Percentiles rank a stretch among this genome's conserved stretches.
Evolutionary conservation across 1,140 invertebrate species (phyloP).

Genomic region (Pinna nobilis): DNA sequence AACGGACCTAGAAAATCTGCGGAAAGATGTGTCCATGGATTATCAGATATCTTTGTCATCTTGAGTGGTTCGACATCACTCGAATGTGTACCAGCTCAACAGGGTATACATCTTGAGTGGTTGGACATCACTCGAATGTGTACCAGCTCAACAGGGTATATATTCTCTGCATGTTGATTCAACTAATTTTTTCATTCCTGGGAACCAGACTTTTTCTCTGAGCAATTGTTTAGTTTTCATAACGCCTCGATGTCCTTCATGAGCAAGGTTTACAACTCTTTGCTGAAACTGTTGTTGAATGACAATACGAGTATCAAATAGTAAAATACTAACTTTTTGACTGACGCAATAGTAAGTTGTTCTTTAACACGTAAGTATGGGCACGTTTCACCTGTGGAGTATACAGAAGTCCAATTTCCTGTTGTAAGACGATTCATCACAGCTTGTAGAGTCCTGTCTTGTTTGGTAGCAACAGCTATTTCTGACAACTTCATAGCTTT

Average conservation of each 20-base stretch:
- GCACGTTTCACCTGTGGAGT: too few species aligned
- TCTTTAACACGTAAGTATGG: too few species aligned
- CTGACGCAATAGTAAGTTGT: too few species aligned
- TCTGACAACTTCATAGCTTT: constrained; percentile 11
- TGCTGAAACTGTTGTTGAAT: constrained; percentile 31
- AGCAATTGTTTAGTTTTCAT: constrained; percentile 61
- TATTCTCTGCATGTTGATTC: constrained; percentile 54
- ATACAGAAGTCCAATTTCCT: constrained; percentile 3
- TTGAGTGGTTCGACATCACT: constrained; percentile 28
- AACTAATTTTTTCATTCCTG: constrained; percentile 59
- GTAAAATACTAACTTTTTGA: too few species aligned
- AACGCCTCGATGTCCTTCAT: constrained; percentile 54
- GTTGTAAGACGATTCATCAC: too few species aligned
- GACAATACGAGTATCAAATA: constrained; percentile 21
- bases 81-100: constrained; percentile 40
- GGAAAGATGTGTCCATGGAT: constrained; percentile 27
- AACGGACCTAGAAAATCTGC: constrained; percentile 40
- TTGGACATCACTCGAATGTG: too few species aligned
- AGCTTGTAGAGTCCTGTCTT: neutral
- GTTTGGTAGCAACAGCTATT: neutral
- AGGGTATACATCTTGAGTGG: too few species aligned
- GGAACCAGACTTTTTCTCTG: constrained; percentile 67
- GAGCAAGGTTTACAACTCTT: constrained; percentile 46
- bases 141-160: too few species aligned
- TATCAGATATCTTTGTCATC: constrained; percentile 9